Conservation (phyloP, 2,888 invertebrate species). For the Eulithis testata region DNA sequence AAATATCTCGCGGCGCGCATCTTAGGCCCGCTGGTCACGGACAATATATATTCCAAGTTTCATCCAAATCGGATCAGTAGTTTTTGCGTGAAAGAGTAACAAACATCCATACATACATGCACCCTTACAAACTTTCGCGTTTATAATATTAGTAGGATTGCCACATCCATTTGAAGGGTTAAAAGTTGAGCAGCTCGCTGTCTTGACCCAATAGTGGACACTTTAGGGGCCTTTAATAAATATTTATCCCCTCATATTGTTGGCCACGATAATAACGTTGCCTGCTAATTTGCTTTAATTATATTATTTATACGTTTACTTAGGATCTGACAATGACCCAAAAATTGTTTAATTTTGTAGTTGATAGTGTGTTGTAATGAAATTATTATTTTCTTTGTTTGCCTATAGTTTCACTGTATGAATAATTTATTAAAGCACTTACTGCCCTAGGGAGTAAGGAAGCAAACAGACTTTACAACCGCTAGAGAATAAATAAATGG, state of each 20-base stretch:
- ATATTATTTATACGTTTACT: constrained; percentile 75
- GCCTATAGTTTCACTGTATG: not conserved
- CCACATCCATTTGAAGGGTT: constrained; percentile 51
- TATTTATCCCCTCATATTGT: constrained; percentile 81
- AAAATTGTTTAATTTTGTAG: constrained; percentile 37
- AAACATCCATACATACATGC: no score
- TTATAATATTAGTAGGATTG: no score
- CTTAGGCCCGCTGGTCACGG: no score
- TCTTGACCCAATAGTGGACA: constrained; percentile 76
- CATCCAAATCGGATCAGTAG: no score
- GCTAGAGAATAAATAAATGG: no score
- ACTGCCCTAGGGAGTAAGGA: no score
- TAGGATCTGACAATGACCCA: constrained; percentile 56
- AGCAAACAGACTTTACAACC: no score
- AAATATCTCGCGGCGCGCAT: no score
- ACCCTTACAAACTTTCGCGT: no score
- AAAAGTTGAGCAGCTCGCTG: constrained; percentile 41
- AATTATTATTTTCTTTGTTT: constrained; percentile 24
- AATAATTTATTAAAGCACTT: no score
- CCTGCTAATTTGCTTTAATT: constrained; percentile 66
- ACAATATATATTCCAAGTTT: no score
- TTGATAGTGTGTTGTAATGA: constrained; percentile 24
- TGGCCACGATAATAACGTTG: constrained; percentile 48
- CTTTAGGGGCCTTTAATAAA: constrained; percentile 77
- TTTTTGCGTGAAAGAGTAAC: no score